Conservation (phyloP, 2,888 invertebrate genomes). For the Drosophila pseudotalamancana region DNA sequence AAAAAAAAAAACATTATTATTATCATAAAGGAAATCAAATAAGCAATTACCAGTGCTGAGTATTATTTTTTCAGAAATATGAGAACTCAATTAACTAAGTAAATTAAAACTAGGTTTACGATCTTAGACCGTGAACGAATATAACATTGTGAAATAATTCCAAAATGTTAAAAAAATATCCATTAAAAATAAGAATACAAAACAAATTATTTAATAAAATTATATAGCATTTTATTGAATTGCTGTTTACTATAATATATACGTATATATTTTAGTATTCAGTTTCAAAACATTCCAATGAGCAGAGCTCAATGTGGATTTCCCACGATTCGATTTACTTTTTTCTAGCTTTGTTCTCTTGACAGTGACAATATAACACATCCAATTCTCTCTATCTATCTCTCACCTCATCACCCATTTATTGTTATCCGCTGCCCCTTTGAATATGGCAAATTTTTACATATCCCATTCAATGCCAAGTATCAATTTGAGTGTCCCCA, state of each 20-base stretch:
- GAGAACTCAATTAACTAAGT: too few relatives aligned
- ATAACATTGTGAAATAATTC: too few relatives aligned
- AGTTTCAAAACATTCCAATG: neutral
- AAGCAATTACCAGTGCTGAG: too few relatives aligned
- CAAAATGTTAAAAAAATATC: too few relatives aligned
- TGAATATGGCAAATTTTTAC: conserved; percentile 36
- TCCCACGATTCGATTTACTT: conserved; percentile 21
- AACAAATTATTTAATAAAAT: too few relatives aligned
- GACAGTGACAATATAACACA: conserved; percentile 27
- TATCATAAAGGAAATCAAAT: too few relatives aligned
- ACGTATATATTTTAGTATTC: neutral
- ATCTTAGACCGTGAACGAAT: too few relatives aligned
- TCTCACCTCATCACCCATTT: conserved; percentile 13
- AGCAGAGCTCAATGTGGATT: conserved; percentile 12
- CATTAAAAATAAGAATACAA: too few relatives aligned
- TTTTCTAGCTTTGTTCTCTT: conserved; percentile 19
- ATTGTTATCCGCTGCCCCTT: conserved; percentile 11
- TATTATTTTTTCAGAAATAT: too few relatives aligned
- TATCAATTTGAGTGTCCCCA: conserved; percentile 65
- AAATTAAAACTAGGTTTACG: too few relatives aligned
- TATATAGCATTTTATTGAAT: neutral
- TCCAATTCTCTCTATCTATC: neutral
- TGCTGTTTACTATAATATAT: neutral
- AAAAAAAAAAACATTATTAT: too few relatives aligned
- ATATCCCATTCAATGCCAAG: conserved; percentile 68